Base-by-base conservation (phyloP, 2,797 vertebrate genomes). In the Danio choprae region DNA sequence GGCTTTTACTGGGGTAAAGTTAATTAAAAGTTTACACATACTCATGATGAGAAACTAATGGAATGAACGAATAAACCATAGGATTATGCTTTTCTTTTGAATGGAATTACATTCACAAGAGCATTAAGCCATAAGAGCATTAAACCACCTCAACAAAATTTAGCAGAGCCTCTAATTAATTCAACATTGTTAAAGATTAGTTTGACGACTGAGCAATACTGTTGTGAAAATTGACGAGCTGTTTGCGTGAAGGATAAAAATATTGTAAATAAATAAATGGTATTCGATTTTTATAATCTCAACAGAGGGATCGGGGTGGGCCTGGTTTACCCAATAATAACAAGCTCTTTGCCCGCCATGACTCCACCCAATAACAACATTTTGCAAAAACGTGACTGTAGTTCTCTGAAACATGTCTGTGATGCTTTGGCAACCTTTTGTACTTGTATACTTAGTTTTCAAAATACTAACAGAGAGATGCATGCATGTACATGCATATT, bases 41-140 rank as follows among this genome's bases (percentile, higher is more conserved):
- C 18, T 60, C n/a, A 12, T 22, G 38, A 72, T 79, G 46, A 44
- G 11, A 63, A 64, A 79, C 59, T 55, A 72, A 71, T 38, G 69
- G 48, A 72, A 43, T 65, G 50, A 44, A 73, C 55, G 50, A 72
- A 79, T 55, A 63, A 64, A 63, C 11, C 58, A 63, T 43, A 44
- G 38, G 58, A 71, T 62, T 71, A 63, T 51, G 46, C 58, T 55
- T 72, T 63, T 44, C 58, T 64, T 69, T 44, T 63, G 43, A 79
- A 62, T 43, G 6, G 56, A 79, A 70, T 70, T 70, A 70, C 36
- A 78, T 68, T 55, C 44, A 46, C 64, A 78, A 78, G 76, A 78
- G 44, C 29, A 60, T 78, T 60, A 50, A 69, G 48, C n/a, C 65
- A 69, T 78, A 78, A 70, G 65, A 60, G 65, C 65, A 78, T 60